Evolutionary conservation across 2,797 vertebrate genomes (phyloP).

Genomic region (Falco biarmicus): DNA sequence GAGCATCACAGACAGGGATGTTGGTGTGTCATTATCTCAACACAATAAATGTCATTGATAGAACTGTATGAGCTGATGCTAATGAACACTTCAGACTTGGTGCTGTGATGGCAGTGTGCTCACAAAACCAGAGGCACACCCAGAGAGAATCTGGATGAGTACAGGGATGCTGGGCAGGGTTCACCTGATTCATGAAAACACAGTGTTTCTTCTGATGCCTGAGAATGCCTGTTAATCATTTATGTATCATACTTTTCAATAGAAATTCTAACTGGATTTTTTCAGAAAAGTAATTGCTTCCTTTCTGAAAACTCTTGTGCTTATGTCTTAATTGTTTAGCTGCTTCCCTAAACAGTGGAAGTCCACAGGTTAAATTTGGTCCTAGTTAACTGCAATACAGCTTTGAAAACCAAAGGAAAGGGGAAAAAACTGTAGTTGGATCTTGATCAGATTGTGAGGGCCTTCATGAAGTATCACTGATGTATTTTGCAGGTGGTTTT

Average conservation of each 20-base stretch:
- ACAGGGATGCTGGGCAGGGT: not conserved
- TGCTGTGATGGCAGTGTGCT: not conserved
- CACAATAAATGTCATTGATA: accelerated
- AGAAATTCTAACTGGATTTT: not conserved
- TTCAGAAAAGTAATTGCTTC: not conserved
- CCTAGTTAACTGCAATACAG: accelerated
- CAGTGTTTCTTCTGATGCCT: not conserved
- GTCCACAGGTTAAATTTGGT: accelerated
- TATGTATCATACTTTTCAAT: accelerated
- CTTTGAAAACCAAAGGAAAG: not conserved
- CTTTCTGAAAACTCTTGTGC: not conserved
- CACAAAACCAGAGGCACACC: too few species aligned
- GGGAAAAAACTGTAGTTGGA: not conserved
- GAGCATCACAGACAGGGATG: too few species aligned
- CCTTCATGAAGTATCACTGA: not conserved
- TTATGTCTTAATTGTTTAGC: not conserved
- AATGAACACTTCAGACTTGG: too few species aligned
- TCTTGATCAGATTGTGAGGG: not conserved
- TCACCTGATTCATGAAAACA: not conserved
- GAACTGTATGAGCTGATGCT: too few species aligned
- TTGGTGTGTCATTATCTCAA: too few species aligned
- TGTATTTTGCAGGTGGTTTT: not conserved
- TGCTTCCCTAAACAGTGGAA: not conserved
- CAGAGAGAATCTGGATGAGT: too few species aligned
- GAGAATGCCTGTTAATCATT: not conserved